Evolutionary conservation across 92 coral and sea anemone species (phyloP), one percentile per base, ranked within the genome.

Genomic region (Siderastrea radians): DNA sequence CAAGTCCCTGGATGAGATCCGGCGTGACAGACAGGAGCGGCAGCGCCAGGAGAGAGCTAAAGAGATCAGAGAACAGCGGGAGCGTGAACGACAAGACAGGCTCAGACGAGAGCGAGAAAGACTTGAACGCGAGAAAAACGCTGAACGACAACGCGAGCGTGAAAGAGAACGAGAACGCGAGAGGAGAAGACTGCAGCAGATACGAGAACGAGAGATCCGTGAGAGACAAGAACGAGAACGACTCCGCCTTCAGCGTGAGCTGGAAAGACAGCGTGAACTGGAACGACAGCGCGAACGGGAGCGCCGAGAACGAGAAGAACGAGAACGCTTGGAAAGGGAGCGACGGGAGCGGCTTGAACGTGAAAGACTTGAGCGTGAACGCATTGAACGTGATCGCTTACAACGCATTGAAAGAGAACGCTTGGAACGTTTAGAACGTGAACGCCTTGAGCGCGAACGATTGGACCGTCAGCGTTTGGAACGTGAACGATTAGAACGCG

Each of bases 261-360:
- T 96, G 12, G 97, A 95, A 83, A 90, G 98, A 14, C 97, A 93
- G 64, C 92, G 98, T 47, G 98, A 95, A 65, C 83, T 96, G 68
- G 99, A 97, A 73, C 88, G 96, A 4, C 95, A 90, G 57, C 94
- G 98, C 3, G 97, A 94, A 86, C 93, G 97, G 5, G 95, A 89
- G 26, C 95, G 97, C 72, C 93, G 97, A 47, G 95, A 92, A 10
- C 84, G 97, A 55, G 83, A 91, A 46, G 87, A 93, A 79, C 99
- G 98, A 54, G 99, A 97, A 81, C 95, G 95, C 26, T 93, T 96
- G 46, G 95, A 94, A 70, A 95, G 99, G 44, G 98, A 94, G 52
- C 96, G 96, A 51, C 96, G 99, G 84, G 99, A 97, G 64, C 90
- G 99, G 53, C 92, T 95, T 74, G 99, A 97, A 68, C 99, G 98